Evolutionary conservation across 2,113 vertebrate species (phyloP), one percentile per base, ranked within the genome.

Genomic region (Equus przewalskii): DNA sequence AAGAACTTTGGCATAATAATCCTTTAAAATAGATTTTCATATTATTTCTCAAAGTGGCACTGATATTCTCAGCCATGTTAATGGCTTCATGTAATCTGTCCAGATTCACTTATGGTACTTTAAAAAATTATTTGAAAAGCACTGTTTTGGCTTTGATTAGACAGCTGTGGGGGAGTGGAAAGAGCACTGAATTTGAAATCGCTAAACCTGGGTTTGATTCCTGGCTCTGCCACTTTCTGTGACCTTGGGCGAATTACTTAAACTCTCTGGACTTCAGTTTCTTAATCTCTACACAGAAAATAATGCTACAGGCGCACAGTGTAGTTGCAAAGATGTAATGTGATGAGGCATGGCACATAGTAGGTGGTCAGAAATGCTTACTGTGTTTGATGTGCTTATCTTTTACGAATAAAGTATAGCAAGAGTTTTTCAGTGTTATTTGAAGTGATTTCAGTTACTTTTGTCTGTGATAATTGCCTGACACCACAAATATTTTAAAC

Each of bases 21-120:
- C 49, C 78, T 92, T 84, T 81, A 90, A 86, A 86, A 22, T 60
- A 86, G 41, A 15, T 69, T 85, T 58, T 70, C 60, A 64, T 78
- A 33, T 14, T 82, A 67, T 85, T 93, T 92, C 33, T 94, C 69
- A 76, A 72, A 89, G 21, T 78, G 86, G 46, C 36, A 46, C 80
- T 62, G 54, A 36, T 82, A 44, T 22, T 91, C 73, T 88, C 46
- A 73, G 36, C 58, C 65, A 15, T 33, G 26, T 92, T 46, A n/a
- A 72, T 33, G 81, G 41, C 28, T 70, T 70, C 19, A 13, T 64
- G 15, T 76, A 60, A 30, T 75, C 12, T 33, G 1, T 86, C 65
- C n/a, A 58, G 41, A 51, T 89, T 73, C 62, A 26, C 65, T 75
- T 72, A 46, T 56, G 2, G 51, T 58, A 84, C 69, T 44, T 94